Evolutionary conservation across 2,797 vertebrate genomes (phyloP).

Genomic region (Sciurus carolinensis): DNA sequence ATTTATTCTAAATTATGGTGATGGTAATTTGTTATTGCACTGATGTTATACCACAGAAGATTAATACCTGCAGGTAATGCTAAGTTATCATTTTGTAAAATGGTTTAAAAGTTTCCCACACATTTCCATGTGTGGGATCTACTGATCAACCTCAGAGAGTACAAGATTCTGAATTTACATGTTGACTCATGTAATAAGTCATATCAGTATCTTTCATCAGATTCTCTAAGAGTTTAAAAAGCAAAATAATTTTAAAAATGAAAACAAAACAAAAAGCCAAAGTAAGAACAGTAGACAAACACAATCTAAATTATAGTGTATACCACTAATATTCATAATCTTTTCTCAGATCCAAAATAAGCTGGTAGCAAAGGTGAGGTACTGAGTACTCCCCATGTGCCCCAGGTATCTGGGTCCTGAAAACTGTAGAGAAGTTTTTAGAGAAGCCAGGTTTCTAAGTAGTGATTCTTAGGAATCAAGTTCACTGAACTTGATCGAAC

Average conservation of each 20-base stretch:
- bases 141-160: neutral
- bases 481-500: neutral
- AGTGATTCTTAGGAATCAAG: slow-evolving; percentile 7
- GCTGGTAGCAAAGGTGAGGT: neutral
- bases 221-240: slow-evolving; percentile 53
- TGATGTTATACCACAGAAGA: neutral
- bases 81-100: slow-evolving; percentile 42
- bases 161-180: neutral
- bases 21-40: neutral
- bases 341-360: neutral
- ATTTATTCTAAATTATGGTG: slow-evolving; percentile 12
- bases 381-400: neutral
- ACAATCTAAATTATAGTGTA: neutral
- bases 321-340: neutral
- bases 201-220: slow-evolving; percentile 8
- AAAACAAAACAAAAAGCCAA: slow-evolving; percentile 2
- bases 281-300: neutral
- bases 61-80: neutral
- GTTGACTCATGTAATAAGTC: neutral
- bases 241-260: slow-evolving; percentile 2
- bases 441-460: neutral
- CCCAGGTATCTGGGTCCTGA: neutral
- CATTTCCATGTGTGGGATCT: neutral
- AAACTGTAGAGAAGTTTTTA: slow-evolving; percentile 40
- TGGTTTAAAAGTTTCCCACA: neutral